Evolutionary conservation across 2,888 invertebrate genomes (phyloP).

Genomic region (Macrosiphum euphorbiae): DNA sequence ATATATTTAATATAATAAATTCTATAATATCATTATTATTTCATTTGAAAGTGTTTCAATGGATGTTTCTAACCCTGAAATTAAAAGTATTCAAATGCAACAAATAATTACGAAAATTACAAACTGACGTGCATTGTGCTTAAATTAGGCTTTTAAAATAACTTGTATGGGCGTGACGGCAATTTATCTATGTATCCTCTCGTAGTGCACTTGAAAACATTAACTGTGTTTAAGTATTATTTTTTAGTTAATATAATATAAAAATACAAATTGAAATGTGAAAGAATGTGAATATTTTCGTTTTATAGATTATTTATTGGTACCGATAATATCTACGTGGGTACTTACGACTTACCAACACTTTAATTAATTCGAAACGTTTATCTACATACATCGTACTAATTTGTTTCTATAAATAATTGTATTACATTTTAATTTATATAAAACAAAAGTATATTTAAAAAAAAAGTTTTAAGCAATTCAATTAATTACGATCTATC

Average conservation of each 20-base stretch:
- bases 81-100: constrained; percentile 40
- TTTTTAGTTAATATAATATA: background rate
- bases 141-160: constrained; percentile 42
- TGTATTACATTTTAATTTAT: background rate
- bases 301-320: background rate
- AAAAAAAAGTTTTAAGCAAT: background rate
- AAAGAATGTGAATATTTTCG: constrained; percentile 16
- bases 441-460: background rate
- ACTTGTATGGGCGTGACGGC: constrained; percentile 46
- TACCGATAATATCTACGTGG: background rate
- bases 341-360: background rate
- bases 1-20: constrained; percentile 18
- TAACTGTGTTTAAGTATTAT: constrained; percentile 10
- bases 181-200: constrained; percentile 55
- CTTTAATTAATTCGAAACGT: background rate
- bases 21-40: constrained; percentile 20
- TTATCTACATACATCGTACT: background rate
- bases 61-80: constrained; percentile 18
- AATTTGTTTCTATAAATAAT: background rate
- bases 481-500: no score
- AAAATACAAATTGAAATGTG: background rate
- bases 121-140: constrained; percentile 29
- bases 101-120: constrained; percentile 49
- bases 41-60: constrained; percentile 31
- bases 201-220: constrained; percentile 9